Percentiles rank a stretch among this genome's conserved stretches.
Evolutionary conservation across 2,113 vertebrate genomes (phyloP).

Genomic region (Tiliqua scincoides): DNA sequence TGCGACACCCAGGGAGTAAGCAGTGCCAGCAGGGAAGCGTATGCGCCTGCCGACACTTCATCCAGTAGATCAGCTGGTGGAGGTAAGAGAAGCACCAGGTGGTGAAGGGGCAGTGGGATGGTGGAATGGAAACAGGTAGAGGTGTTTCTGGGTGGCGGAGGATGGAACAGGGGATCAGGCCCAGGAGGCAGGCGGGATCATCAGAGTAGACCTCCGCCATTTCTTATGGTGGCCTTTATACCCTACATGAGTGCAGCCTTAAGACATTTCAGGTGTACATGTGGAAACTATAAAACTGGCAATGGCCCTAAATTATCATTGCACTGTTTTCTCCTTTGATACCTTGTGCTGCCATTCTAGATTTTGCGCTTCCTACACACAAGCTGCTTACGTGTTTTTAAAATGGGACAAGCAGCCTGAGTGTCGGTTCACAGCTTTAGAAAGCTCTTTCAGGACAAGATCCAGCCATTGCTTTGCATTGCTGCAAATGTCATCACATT

Average conservation of each 20-base stretch:
- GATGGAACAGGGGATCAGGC: no score
- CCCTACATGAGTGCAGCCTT: background rate
- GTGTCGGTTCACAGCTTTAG: background rate
- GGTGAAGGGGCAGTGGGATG: no score
- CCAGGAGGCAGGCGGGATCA: no score
- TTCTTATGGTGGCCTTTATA: background rate
- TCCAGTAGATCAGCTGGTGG: no score
- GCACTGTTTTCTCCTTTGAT: slow-evolving; percentile 43
- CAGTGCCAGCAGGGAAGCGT: no score
- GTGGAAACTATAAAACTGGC: background rate
- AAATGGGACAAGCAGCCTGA: background rate
- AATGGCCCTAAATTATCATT: slow-evolving; percentile 48
- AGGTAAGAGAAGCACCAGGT: no score
- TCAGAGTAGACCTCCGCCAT: no score
- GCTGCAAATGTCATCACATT: background rate
- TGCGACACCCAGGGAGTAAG: no score
- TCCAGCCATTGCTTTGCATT: background rate
- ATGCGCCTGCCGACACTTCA: no score
- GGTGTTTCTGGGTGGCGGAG: no score
- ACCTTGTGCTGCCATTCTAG: slow-evolving; percentile 52
- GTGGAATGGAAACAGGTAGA: no score
- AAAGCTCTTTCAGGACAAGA: background rate
- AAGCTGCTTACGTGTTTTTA: background rate
- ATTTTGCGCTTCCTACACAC: background rate
- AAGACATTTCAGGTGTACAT: background rate